Percentiles rank a stretch among this genome's conserved stretches.
Evolutionary conservation across 2,888 invertebrate genomes (phyloP).

Genomic region (Campoletis raptor): DNA sequence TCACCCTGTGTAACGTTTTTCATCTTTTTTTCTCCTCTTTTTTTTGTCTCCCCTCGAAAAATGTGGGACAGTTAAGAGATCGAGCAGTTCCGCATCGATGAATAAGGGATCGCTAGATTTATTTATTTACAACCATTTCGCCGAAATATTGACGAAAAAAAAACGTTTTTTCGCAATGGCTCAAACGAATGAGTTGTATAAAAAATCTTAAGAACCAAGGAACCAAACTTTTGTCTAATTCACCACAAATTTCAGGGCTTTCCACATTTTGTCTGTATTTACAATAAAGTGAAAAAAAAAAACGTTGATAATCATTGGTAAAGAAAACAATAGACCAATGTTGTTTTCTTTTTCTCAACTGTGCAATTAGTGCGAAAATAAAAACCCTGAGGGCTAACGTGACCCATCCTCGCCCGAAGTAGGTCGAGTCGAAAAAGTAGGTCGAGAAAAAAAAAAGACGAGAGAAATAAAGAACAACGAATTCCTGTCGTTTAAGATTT

Average conservation of each 20-base stretch:
- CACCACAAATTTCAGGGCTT: background rate
- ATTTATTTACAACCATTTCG: background rate
- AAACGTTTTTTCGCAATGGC: background rate
- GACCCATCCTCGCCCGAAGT: background rate
- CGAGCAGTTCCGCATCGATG: background rate
- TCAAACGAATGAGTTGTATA: background rate
- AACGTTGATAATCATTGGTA: background rate
- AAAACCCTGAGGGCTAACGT: background rate
- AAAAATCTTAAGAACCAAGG: background rate
- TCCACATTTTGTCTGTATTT: background rate
- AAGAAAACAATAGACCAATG: background rate
- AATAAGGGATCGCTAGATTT: background rate
- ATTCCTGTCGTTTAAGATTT: constrained; percentile 1
- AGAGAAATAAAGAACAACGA: background rate
- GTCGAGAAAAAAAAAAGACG: background rate
- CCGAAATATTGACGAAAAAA: background rate
- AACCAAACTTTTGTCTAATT: background rate
- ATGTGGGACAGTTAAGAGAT: background rate
- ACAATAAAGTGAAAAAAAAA: background rate
- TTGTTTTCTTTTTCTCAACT: background rate
- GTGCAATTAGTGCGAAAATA: background rate
- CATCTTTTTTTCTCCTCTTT: background rate
- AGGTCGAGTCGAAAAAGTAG: constrained; percentile 1
- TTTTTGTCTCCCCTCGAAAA: background rate
- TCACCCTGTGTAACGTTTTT: background rate